These are phyloP conservation scores for Siphlonurus alternatus DNA, from an alignment of 2,888 invertebrate species.

Conservation along the genomic window DNA sequence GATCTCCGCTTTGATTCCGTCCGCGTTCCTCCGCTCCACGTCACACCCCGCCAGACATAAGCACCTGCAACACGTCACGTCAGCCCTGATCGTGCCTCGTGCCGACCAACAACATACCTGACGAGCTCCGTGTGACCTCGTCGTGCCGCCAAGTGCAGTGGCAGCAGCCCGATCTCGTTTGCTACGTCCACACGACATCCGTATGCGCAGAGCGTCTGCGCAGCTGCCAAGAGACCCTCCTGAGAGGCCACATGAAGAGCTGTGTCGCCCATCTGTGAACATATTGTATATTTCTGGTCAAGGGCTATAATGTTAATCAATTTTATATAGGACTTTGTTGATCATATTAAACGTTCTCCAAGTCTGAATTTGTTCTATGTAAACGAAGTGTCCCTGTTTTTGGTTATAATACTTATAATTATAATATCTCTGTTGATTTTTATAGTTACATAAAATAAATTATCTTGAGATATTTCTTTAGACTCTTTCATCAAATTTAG, in stretches of 20 bases:
- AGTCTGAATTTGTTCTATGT: no score
- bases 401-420: no score
- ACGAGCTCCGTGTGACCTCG: constrained; percentile 53
- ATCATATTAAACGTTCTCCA: no score
- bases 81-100: no score
- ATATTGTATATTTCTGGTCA: background rate
- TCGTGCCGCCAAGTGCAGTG: constrained; percentile 53
- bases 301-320: no score
- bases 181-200: constrained; percentile 42
- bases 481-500: no score
- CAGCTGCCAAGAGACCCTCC: constrained; percentile 34
- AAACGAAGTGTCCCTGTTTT: no score
- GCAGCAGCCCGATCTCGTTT: constrained; percentile 41
- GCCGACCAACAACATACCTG: no score
- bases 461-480: no score
- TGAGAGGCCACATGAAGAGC: constrained; percentile 40
- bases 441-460: no score
- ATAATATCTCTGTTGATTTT: no score
- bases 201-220: constrained; percentile 39
- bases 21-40: constrained; percentile 45
- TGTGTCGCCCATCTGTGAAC: constrained; percentile 36
- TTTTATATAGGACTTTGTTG: no score
- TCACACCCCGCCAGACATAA: constrained; percentile 53
- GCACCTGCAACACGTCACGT: constrained; percentile 35
- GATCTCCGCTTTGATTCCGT: constrained; percentile 56